Percentiles rank a stretch among this genome's conserved stretches.
Evolutionary conservation across 23 tunicate species (phyloP).

Genomic region (Trididemnum clinides): DNA sequence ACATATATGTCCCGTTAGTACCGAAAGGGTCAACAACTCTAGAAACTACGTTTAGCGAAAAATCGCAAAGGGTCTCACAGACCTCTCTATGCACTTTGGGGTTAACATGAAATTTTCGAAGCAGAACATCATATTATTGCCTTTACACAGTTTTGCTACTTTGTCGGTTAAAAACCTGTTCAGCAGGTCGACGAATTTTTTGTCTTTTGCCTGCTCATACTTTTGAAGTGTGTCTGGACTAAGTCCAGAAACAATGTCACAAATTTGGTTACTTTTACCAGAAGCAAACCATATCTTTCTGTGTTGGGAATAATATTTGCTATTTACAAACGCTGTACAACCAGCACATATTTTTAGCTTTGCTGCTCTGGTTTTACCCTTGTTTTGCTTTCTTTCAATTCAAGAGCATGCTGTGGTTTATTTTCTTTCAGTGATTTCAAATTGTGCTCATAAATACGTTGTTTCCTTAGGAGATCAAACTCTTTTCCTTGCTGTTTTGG

Average conservation of each 20-base stretch:
- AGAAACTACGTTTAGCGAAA: no score
- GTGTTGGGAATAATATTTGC: background rate
- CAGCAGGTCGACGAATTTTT: background rate
- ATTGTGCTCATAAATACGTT: background rate
- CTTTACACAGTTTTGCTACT: background rate
- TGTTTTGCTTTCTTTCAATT: background rate
- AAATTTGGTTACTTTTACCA: no score
- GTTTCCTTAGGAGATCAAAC: background rate
- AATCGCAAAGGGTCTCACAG: no score
- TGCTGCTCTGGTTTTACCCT: background rate
- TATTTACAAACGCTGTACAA: background rate
- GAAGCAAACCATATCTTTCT: background rate
- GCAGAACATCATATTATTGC: background rate
- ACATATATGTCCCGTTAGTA: no score
- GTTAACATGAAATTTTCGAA: background rate
- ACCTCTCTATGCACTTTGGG: no score
- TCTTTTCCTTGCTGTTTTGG: background rate
- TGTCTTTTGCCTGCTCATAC: background rate
- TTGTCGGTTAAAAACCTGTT: background rate
- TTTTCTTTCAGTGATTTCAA: background rate
- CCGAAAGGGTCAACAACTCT: no score
- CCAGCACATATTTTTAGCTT: background rate
- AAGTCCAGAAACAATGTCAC: background rate
- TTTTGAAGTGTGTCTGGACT: background rate
- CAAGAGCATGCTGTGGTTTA: background rate